Base-by-base conservation (phyloP, 2,797 vertebrate genomes). In the Aulostomus chinensis region DNA sequence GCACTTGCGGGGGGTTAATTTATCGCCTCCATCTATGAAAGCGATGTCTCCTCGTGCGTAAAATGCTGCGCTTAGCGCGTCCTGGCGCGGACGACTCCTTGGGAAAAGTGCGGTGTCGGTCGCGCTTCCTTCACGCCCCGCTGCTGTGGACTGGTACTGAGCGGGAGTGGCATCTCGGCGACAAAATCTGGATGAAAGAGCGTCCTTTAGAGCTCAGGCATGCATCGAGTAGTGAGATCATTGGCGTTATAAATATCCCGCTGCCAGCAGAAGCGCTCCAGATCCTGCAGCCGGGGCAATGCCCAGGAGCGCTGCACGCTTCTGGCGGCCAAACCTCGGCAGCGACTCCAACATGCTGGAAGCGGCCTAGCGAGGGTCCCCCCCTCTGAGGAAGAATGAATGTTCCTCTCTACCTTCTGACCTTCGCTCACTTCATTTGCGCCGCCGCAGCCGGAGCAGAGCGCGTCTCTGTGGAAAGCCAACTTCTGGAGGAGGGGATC, bases 211-310 rank as follows among this genome's bases (percentile, higher is more conserved):
- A 80, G 81, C 80, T 78, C 82, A 77, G 89, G 90, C 90, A 90
- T 79, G 90, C 88, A 78, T 68, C 28, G 73, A 83, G 89, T 77
- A 80, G 89, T 95, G 94, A 95, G 93, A 87, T 95, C 94, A 95
- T 84, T 77, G 83, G 74, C 79, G 92, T 92, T 95, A 96, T 94
- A 96, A 96, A 97, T 95, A 97, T 91, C 92, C 83, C 83, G 18
- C 76, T 68, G 83, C 89, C 88, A 70, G n/a, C n/a, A n/a, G n/a
- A n/a, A n/a, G n/a, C n/a, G n/a, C 22, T 24, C 22, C 22, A 68
- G 80, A 80, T 77, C 36, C 77, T 68, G 81, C 81, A 80, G 86
- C 88, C 76, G 57, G 70, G 83, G 84, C 87, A 86, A 90, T 92
- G 89, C 88, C 89, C 88, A 83, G 82, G 78, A 86, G 63, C 68